phyloP scores from a whole-genome alignment of 2,888 invertebrate species.

The Trilocha varians region DNA sequence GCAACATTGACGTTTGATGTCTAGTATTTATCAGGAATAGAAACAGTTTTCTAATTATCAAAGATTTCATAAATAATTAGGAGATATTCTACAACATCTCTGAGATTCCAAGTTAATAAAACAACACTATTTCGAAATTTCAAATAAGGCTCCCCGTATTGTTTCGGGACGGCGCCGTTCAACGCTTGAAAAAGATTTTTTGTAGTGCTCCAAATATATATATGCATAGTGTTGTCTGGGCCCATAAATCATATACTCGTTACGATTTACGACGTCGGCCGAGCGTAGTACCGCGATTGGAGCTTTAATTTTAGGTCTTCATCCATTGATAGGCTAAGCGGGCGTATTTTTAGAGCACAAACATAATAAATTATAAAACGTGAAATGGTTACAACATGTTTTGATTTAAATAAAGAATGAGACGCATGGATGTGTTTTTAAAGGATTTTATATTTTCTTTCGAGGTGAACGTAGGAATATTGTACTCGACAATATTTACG shows the following conservation, averaged over 20 bases:
- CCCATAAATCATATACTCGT: slow-evolving; percentile 69
- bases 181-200: slow-evolving; percentile 35
- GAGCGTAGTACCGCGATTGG: slow-evolving; percentile 50
- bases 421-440: too few species aligned
- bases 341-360: slow-evolving; percentile 13
- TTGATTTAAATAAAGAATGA: too few species aligned
- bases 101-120: too few species aligned
- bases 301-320: slow-evolving; percentile 50
- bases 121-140: too few species aligned
- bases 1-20: too few species aligned
- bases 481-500: too few species aligned
- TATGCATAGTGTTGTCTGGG: slow-evolving; percentile 34
- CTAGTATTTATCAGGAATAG: too few species aligned
- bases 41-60: too few species aligned
- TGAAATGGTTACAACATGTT: not conserved
- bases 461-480: too few species aligned
- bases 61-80: too few species aligned
- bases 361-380: slow-evolving; percentile 6
- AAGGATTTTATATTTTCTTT: too few species aligned
- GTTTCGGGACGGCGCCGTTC: slow-evolving; percentile 6
- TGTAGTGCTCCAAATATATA: slow-evolving; percentile 40
- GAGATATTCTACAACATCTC: too few species aligned
- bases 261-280: slow-evolving; percentile 61
- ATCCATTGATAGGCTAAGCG: slow-evolving; percentile 38
- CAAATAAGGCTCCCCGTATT: slow-evolving; percentile 5